Percentiles rank a stretch among this genome's conserved stretches.
Conservation (phyloP, 2,888 invertebrate species). For the Congeria kusceri region DNA sequence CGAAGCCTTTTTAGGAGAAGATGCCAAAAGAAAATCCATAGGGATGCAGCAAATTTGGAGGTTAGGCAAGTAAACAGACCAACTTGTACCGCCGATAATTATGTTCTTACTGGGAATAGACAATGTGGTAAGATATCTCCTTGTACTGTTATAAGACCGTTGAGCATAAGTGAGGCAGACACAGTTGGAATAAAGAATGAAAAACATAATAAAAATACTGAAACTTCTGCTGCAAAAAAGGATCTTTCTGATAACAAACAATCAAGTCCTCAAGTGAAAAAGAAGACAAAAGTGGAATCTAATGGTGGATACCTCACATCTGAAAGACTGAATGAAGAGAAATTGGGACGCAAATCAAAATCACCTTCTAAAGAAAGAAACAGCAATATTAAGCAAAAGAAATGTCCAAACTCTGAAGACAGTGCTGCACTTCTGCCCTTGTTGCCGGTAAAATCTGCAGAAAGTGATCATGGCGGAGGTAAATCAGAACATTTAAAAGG, state of each 20-base stretch:
- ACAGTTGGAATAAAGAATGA: neutral
- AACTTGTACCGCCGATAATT: neutral
- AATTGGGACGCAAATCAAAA: conserved; percentile 22
- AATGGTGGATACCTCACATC: conserved; percentile 37
- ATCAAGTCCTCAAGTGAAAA: neutral
- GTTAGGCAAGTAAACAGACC: neutral
- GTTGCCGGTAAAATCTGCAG: no score
- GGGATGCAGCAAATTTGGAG: neutral
- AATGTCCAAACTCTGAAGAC: neutral
- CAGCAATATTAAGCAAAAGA: neutral
- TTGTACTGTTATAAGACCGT: neutral
- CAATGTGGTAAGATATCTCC: neutral
- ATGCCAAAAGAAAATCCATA: conserved; percentile 40
- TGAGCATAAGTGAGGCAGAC: neutral
- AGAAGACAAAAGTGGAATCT: neutral
- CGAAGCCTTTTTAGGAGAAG: conserved; percentile 20
- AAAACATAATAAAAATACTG: neutral
- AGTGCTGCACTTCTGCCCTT: neutral
- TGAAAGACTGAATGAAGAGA: conserved; percentile 9
- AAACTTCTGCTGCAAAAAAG: neutral
- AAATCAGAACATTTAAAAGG: no score
- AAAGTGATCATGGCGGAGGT: no score
- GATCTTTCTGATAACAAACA: neutral
- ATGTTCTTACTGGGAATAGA: neutral
- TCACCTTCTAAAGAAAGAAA: neutral